Evolutionary conservation across 2,888 invertebrate species (phyloP), one percentile per base, ranked within the genome.

Genomic region (Julus scanicus): DNA sequence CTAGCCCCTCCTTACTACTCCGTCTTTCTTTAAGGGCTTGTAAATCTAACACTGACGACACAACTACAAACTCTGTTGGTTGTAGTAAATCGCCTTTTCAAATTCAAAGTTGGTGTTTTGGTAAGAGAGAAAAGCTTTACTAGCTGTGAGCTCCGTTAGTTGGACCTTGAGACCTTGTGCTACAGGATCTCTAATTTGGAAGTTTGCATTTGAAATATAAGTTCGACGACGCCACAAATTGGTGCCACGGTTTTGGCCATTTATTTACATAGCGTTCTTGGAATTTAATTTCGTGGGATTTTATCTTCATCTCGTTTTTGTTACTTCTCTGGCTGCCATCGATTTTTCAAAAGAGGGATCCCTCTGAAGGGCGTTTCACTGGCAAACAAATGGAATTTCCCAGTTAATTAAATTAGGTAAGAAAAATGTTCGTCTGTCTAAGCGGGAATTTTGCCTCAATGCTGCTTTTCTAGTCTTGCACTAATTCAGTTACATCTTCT

Each of bases 391-490:
- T 83, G 37, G 83, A 40, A 83, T 83, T 83, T 83, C 83, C 83
- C 37, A 20, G 37, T 83, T 83, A 83, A 83, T 83, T 83, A 83
- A 83, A 83, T 83, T 83, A 40, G 83, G 83, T 83, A 83, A 83
- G 83, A 40, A 83, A 83, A 83, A 83, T 83, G 83, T 83, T 83
- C 4, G 83, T 40, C 83, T 83, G 83, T 37, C 48, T 48, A 13
- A 13, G 80, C 80, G 80, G 2, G 20, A 80, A n/a, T 80, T 80
- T 80, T 9, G 37, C 83, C 40, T 29, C 83, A 29, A 40, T 83
- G 40, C 83, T 29, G 20, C 83, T 83, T 40, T 83, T 57, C 57
- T 15, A 15, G 11, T 57, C 57, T 57, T 57, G 57, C 4, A 11
- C 57, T 57, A 57, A 57, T 57, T 57, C 57, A 57, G 15, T 57